Base-by-base conservation (phyloP, 2,113 vertebrate species). In the Chaenogobius annularis region DNA sequence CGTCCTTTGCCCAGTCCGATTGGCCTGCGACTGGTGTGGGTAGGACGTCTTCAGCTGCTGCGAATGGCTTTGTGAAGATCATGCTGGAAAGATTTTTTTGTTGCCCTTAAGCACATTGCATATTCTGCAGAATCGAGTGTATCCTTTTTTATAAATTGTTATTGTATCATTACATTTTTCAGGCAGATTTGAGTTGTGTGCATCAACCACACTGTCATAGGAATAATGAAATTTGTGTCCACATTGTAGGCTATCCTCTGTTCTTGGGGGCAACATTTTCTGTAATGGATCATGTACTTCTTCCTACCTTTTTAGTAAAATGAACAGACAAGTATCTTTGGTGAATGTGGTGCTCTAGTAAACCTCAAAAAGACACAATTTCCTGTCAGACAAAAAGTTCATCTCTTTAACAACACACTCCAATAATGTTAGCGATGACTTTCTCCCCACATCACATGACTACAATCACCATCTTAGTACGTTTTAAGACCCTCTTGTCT, bases 401-500 rank as follows among this genome's bases (percentile, higher is more conserved):
- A 88, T 87, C 82, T 88, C 85, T 85, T 82, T 69, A 26, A 61
- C 44, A 58, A 74, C 72, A 80, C 80, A 88, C 91, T 91, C 90
- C 91, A 85, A 84, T 82, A 75, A 75, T 72, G 77, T 75, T 78
- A 78, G 79, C 82, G 80, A 74, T 37, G 37, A 81, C 63, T 71
- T 68, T 73, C 68, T 64, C 71, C 75, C 67, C 69, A 81, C 84
- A 85, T 70, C 68, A 68, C 81, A 80, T 66, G 82, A 75, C 84
- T 76, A 84, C 84, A 89, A 87, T 85, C 86, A 85, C 86, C 90
- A 90, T 89, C 88, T 89, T 87, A 83, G 87, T 92, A 90, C 80
- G 87, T 92, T 92, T 93, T 87, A 88, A 83, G 83, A 88, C 89
- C 91, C 89, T 87, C 83, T 91, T 86, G 92, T 93, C 91, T 92